phyloP scores from a whole-genome alignment of 1,140 invertebrate species.

The Apis cerana region DNA sequence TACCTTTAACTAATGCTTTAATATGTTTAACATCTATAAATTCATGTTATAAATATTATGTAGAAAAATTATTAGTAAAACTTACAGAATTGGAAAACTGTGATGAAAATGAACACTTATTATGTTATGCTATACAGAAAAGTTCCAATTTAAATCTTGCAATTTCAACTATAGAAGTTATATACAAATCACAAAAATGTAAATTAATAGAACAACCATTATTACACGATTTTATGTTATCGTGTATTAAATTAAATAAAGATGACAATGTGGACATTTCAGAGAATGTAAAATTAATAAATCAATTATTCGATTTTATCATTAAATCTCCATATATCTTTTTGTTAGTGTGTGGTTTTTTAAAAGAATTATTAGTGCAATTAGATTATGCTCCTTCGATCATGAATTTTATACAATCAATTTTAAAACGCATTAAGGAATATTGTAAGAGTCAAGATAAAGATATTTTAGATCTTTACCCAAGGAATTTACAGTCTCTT shows the following conservation, averaged over 20 bases:
- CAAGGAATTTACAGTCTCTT: slow-evolving; percentile 66
- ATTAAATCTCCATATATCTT: slow-evolving; percentile 65
- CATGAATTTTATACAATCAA: slow-evolving; percentile 67
- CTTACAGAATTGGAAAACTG: slow-evolving; percentile 56
- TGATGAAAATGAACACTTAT: slow-evolving; percentile 58
- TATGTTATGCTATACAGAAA: slow-evolving; percentile 56
- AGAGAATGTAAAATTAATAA: slow-evolving; percentile 25
- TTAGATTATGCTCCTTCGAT: slow-evolving; percentile 62
- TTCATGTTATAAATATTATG: slow-evolving; percentile 33
- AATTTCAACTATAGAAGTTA: slow-evolving; percentile 61
- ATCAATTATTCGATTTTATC: slow-evolving; percentile 61
- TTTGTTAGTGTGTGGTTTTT: slow-evolving; percentile 60
- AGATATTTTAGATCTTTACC: slow-evolving; percentile 73
- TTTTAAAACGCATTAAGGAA: slow-evolving; percentile 62
- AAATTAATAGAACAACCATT: slow-evolving; percentile 73
- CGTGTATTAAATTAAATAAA: slow-evolving; percentile 39
- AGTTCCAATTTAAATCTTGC: slow-evolving; percentile 56
- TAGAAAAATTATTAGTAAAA: slow-evolving; percentile 60
- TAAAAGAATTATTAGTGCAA: slow-evolving; percentile 69
- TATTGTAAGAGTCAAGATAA: slow-evolving; percentile 51
- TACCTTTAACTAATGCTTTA: slow-evolving; percentile 60
- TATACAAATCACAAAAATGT: slow-evolving; percentile 64
- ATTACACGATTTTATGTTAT: slow-evolving; percentile 60
- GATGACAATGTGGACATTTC: slow-evolving; percentile 14
- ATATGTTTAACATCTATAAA: slow-evolving; percentile 48